Percentiles rank a stretch among this genome's conserved stretches.
phyloP scores from a whole-genome alignment of 2,113 vertebrate species.

The Peromyscus maniculatus region DNA sequence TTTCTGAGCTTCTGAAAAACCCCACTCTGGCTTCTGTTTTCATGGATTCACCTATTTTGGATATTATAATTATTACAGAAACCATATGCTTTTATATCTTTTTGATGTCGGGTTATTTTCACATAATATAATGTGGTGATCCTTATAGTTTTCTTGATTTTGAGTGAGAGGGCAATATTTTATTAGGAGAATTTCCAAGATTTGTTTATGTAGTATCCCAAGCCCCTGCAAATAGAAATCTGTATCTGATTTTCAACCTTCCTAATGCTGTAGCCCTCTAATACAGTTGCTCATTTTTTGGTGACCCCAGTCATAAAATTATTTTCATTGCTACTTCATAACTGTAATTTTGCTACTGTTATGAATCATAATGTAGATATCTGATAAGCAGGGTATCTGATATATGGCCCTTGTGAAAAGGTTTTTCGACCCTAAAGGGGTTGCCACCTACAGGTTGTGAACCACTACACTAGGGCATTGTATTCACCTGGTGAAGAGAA shows the following conservation, averaged over 20 bases:
- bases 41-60: background rate
- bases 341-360: background rate
- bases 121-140: constrained; percentile 11
- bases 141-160: constrained; percentile 35
- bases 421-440: background rate
- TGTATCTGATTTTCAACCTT: background rate
- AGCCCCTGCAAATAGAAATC: constrained; percentile 48
- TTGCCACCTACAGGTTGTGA: background rate
- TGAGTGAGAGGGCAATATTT: background rate
- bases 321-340: background rate
- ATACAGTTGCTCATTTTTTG: background rate
- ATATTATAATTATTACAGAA: constrained; percentile 50
- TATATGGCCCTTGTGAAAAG: background rate
- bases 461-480: background rate
- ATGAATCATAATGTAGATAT: background rate
- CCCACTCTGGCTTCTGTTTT: background rate
- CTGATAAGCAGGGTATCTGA: background rate
- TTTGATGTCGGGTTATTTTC: constrained; percentile 19
- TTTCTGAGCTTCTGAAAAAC: background rate
- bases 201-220: background rate
- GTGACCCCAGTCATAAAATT: background rate
- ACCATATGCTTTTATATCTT: background rate
- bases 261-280: background rate
- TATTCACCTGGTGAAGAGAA: background rate
- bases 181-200: constrained; percentile 28